These are phyloP conservation scores for Lobophora halterata DNA, from an alignment of 2,888 invertebrate genomes.

Conservation along the genomic window DNA sequence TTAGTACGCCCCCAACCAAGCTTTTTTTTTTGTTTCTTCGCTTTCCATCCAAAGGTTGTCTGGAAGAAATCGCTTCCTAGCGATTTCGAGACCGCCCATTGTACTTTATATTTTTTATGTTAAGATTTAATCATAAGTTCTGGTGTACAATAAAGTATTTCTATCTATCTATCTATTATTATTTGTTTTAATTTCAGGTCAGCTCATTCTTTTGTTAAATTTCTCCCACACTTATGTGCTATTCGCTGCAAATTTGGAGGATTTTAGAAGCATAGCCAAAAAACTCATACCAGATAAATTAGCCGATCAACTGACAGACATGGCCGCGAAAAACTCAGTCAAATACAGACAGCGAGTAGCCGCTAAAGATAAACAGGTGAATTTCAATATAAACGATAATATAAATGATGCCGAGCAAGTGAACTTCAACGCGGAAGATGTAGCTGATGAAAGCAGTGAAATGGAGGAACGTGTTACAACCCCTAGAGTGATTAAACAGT, in stretches of 20 bases:
- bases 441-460: neutral
- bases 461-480: too few relatives aligned
- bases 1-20: too few relatives aligned
- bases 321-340: conserved; percentile 27
- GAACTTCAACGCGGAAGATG: too few relatives aligned
- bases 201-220: conserved; percentile 8
- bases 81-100: too few relatives aligned
- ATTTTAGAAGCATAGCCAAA: conserved; percentile 44
- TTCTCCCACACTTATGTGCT: conserved; percentile 32
- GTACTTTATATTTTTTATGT: too few relatives aligned
- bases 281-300: conserved; percentile 41
- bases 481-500: neutral
- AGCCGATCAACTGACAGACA: conserved; percentile 37
- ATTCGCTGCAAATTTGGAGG: conserved; percentile 47
- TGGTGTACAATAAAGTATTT: too few relatives aligned
- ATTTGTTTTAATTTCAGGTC: conserved; percentile 17
- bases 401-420: neutral
- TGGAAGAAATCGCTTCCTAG: too few relatives aligned
- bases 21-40: too few relatives aligned
- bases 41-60: too few relatives aligned
- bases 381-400: conserved; percentile 1
- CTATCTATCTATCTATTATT: too few relatives aligned
- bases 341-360: conserved; percentile 12
- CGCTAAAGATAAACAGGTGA: conserved; percentile 4
- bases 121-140: too few relatives aligned